Conservation (phyloP, 2,888 invertebrate genomes). For the Hybos culiciformis region DNA sequence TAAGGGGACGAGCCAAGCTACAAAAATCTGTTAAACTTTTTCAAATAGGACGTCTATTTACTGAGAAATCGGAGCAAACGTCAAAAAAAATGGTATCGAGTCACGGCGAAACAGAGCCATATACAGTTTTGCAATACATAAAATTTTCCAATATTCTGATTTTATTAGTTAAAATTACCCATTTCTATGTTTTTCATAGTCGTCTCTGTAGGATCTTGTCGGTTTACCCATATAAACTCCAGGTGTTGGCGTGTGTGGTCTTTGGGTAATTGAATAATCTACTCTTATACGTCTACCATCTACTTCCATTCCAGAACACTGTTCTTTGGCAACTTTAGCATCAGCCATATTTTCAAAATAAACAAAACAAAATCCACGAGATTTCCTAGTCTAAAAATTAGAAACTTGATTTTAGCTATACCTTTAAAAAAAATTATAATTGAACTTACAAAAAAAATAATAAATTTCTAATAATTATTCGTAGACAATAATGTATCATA, state of each 20-base stretch:
- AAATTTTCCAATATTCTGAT: not conserved
- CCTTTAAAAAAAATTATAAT: not conserved
- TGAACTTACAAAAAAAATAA: not conserved
- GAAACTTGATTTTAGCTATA: constrained; percentile 8
- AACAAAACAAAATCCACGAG: constrained; percentile 93
- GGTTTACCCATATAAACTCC: constrained; percentile 95
- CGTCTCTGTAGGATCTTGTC: constrained; percentile 37
- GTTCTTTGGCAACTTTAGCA: constrained; percentile 86
- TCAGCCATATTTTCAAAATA: constrained; percentile 81
- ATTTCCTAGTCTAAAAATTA: constrained; percentile 65
- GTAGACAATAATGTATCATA: constrained; percentile 7
- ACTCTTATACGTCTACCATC: constrained; percentile 87
- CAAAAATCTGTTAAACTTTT: too few relatives aligned
- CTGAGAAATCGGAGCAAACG: too few relatives aligned
- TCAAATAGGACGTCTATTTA: too few relatives aligned
- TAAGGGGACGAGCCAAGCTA: too few relatives aligned
- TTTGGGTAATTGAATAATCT: constrained; percentile 89
- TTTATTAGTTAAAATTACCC: constrained; percentile 8
- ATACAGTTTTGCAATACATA: not conserved
- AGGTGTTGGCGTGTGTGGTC: constrained; percentile 94
- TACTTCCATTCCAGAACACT: constrained; percentile 87
- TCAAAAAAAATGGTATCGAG: too few relatives aligned
- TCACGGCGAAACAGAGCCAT: too few relatives aligned
- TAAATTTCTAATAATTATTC: not conserved
- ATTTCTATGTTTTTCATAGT: constrained; percentile 20